Evolutionary conservation across 2,797 vertebrate species (phyloP).

Genomic region (Aselliscus stoliczkanus): DNA sequence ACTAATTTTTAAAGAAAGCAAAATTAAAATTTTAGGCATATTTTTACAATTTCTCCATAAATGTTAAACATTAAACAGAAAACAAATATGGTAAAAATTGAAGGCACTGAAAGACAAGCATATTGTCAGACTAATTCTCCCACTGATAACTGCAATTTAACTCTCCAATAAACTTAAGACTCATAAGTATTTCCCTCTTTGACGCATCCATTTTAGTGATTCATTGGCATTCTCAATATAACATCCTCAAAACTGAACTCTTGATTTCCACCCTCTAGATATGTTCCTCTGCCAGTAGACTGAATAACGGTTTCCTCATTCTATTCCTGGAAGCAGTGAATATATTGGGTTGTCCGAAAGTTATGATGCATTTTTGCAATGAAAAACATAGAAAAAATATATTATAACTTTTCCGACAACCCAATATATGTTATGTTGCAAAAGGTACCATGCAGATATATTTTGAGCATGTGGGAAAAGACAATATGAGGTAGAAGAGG

Average conservation of each 20-base stretch:
- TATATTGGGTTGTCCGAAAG: too few relatives aligned
- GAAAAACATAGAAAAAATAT: too few relatives aligned
- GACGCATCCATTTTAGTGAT: neutral
- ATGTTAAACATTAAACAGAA: neutral
- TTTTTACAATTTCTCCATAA: neutral
- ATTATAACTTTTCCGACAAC: too few relatives aligned
- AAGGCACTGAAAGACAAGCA: neutral
- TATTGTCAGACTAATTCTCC: neutral
- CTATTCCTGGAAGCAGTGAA: neutral
- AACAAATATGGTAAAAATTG: neutral
- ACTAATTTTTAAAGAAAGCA: neutral
- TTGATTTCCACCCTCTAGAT: neutral
- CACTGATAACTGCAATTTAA: neutral
- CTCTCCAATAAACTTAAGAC: neutral
- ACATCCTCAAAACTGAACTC: neutral
- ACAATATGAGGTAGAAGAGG: neutral
- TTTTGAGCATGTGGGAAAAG: neutral
- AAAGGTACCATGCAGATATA: neutral
- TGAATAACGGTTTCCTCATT: neutral
- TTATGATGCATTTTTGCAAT: too few relatives aligned
- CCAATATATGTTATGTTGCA: neutral
- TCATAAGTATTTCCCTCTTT: neutral
- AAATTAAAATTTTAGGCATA: neutral
- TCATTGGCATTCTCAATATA: neutral
- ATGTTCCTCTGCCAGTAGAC: neutral